phyloP scores from a whole-genome alignment of 1,140 invertebrate genomes.

The Conopomorpha cramerella region DNA sequence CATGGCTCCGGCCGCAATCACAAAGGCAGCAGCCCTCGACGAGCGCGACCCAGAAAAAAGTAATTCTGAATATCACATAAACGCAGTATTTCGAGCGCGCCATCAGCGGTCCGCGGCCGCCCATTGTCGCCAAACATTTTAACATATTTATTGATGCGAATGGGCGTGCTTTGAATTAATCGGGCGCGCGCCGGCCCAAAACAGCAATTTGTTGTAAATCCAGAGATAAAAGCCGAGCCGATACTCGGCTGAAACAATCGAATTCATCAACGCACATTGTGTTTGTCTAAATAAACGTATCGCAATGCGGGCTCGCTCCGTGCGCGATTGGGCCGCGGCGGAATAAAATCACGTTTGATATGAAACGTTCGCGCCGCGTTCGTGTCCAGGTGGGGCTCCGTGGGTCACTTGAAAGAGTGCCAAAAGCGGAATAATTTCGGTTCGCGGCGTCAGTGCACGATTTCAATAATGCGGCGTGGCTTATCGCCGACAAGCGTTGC shows the following conservation, averaged over 20 bases:
- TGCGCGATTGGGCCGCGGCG: not conserved
- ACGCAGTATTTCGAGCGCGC: no score
- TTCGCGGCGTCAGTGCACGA: no score
- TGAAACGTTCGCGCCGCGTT: conserved; percentile 1
- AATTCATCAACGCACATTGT: conserved; percentile 9
- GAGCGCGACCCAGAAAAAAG: no score
- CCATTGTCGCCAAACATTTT: conserved; percentile 33
- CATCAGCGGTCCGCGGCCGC: no score
- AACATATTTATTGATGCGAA: conserved; percentile 40
- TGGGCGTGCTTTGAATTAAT: conserved; percentile 36
- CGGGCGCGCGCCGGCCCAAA: conserved; percentile 15
- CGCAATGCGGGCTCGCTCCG: not conserved
- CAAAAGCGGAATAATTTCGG: conserved; percentile 6
- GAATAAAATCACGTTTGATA: conserved; percentile 4
- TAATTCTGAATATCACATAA: no score
- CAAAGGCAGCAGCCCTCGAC: no score
- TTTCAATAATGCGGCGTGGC: no score
- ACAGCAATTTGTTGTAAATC: conserved; percentile 35
- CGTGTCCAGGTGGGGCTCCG: no score
- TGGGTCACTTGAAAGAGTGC: conserved; percentile 8
- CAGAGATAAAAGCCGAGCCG: conserved; percentile 18
- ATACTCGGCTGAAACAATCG: conserved; percentile 3
- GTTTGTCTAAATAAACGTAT: conserved; percentile 11
- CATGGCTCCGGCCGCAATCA: no score
- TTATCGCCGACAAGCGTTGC: no score